Percentiles rank a stretch among this genome's conserved stretches.
phyloP scores from a whole-genome alignment of 2,113 vertebrate genomes.

The Antechinus flavipes region DNA sequence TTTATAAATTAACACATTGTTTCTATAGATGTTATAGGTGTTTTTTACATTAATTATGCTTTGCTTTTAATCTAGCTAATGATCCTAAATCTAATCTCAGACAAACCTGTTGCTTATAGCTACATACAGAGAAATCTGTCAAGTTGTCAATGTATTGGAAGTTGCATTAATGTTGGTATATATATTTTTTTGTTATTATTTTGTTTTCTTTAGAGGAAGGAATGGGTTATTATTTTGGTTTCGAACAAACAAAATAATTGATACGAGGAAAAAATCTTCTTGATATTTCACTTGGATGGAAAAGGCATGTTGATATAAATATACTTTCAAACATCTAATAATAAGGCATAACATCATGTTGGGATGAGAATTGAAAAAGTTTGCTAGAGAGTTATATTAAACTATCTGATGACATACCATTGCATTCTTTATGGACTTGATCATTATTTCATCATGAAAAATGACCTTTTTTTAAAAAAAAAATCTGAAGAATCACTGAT shows the following conservation, averaged over 20 bases:
- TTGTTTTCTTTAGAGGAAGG: conserved; percentile 2
- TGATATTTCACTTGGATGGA: conserved; percentile 25
- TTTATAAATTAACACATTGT: background rate
- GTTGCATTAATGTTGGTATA: conserved; percentile 7
- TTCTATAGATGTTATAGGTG: background rate
- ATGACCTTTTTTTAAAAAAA: background rate
- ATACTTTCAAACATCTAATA: background rate
- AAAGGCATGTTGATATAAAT: background rate
- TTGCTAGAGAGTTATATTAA: background rate
- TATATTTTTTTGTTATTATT: conserved; percentile 21
- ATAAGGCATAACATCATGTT: background rate
- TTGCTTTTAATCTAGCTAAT: conserved; percentile 10
- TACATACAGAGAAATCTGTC: background rate
- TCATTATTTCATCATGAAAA: background rate
- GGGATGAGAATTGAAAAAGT: background rate
- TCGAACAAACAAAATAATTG: conserved; percentile 23
- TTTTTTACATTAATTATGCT: background rate
- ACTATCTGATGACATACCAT: background rate
- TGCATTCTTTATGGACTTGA: background rate
- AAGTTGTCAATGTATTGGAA: conserved; percentile 1
- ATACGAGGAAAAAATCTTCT: background rate
- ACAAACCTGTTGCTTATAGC: background rate
- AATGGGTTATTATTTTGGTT: background rate
- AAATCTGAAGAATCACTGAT: background rate
- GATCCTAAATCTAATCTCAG: background rate